These are phyloP conservation scores for Pseudoatta argentina DNA, from an alignment of 1,140 invertebrate species.

Conservation along the genomic window DNA sequence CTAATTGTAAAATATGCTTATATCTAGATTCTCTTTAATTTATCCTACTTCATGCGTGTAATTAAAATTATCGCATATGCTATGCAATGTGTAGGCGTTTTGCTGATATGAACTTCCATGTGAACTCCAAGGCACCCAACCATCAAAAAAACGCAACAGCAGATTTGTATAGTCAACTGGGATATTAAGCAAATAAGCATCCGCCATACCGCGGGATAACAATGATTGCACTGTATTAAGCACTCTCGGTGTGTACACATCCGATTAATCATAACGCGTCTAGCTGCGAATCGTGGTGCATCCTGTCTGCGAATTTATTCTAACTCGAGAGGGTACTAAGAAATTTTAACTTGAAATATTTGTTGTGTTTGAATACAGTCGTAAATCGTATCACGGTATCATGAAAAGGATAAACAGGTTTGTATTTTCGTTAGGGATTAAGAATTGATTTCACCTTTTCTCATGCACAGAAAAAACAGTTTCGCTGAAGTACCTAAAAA, in stretches of 20 bases:
- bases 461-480: too few species aligned
- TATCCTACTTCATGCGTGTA: not conserved
- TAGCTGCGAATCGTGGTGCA: slow-evolving; percentile 13
- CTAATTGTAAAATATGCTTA: not conserved
- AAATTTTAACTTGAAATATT: not conserved
- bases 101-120: slow-evolving; percentile 1
- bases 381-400: not conserved
- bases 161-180: slow-evolving; percentile 31
- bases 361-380: not conserved
- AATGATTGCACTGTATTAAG: slow-evolving; percentile 63
- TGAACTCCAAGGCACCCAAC: not conserved
- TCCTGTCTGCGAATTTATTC: slow-evolving; percentile 9
- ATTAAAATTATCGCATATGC: not conserved
- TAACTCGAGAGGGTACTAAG: not conserved
- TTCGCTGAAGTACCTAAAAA: too few species aligned
- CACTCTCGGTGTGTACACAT: slow-evolving; percentile 36
- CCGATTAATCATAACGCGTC: slow-evolving; percentile 43
- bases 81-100: not conserved
- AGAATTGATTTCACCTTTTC: not conserved
- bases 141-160: slow-evolving; percentile 31
- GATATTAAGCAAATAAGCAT: slow-evolving; percentile 63
- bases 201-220: slow-evolving; percentile 56
- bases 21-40: not conserved
- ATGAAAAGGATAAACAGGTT: too few species aligned
- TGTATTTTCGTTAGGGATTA: not conserved